Evolutionary conservation across 2,888 invertebrate genomes (phyloP).

Genomic region (Galerucella pusilla): DNA sequence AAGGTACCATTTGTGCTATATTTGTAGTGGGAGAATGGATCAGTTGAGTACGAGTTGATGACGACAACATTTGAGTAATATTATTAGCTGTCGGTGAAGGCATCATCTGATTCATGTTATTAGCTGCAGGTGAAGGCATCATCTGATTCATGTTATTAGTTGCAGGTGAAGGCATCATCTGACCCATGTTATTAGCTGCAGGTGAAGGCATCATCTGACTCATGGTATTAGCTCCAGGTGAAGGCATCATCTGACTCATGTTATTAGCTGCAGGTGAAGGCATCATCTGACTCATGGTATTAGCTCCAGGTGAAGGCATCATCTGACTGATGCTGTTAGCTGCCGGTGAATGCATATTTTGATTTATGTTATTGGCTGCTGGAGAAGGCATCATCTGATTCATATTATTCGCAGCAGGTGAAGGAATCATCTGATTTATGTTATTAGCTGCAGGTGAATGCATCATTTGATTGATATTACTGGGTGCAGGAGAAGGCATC

Average conservation of each 20-base stretch:
- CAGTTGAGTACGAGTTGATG: conserved; percentile 47
- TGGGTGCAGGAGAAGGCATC: conserved; percentile 49
- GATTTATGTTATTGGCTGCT: conserved; percentile 39
- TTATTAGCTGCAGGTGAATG: conserved; percentile 45
- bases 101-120: conserved; percentile 50
- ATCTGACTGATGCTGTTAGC: conserved; percentile 51
- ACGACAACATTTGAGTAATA: conserved; percentile 51
- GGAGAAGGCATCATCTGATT: conserved; percentile 56
- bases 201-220: conserved; percentile 53
- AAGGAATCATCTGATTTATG: conserved; percentile 54
- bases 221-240: conserved; percentile 47
- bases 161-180: conserved; percentile 54
- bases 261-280: conserved; percentile 46
- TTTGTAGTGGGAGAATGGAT: conserved; percentile 51
- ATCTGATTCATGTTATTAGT: conserved; percentile 50
- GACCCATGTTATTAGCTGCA: conserved; percentile 51
- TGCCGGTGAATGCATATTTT: conserved; percentile 53
- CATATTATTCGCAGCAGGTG: conserved; percentile 43
- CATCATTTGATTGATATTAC: not conserved
- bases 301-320: conserved; percentile 55
- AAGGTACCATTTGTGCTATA: conserved; percentile 55
- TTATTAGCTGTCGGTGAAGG: conserved; percentile 51
- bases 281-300: conserved; percentile 52
- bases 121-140: conserved; percentile 50
- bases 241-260: conserved; percentile 51